phyloP scores from a whole-genome alignment of 2,797 vertebrate species.

The Xyrichtys novacula region DNA sequence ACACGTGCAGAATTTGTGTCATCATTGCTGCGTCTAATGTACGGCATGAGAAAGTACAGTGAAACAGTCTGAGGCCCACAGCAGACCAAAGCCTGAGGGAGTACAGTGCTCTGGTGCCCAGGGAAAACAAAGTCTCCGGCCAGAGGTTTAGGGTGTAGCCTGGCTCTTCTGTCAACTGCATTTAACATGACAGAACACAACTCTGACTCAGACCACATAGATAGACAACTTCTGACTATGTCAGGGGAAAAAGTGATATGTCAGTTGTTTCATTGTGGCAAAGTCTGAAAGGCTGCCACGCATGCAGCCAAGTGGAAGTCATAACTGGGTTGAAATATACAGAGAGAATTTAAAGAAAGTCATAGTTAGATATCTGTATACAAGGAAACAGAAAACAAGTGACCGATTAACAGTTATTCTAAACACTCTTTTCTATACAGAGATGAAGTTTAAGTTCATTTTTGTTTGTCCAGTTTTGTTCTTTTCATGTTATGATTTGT shows the following conservation, averaged over 20 bases:
- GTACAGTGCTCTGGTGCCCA: constrained; percentile 64
- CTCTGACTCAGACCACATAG: constrained; percentile 74
- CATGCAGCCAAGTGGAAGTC: constrained; percentile 54
- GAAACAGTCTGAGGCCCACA: constrained; percentile 47
- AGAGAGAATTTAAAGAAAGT: constrained; percentile 8
- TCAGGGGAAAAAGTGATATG: constrained; percentile 79
- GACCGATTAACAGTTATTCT: too few relatives aligned
- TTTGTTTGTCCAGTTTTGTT: not conserved
- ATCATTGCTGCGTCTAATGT: constrained; percentile 42
- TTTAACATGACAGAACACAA: constrained; percentile 85
- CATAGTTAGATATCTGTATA: not conserved
- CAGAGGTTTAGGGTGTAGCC: constrained; percentile 86
- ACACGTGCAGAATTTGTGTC: constrained; percentile 1
- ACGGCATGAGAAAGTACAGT: constrained; percentile 48
- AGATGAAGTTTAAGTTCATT: not conserved
- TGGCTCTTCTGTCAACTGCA: constrained; percentile 81
- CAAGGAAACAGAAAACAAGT: too few relatives aligned
- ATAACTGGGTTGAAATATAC: constrained; percentile 25
- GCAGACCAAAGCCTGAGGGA: constrained; percentile 62
- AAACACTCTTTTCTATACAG: too few relatives aligned
- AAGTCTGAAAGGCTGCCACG: constrained; percentile 61
- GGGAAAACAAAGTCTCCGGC: constrained; percentile 79
- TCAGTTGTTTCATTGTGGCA: constrained; percentile 72
- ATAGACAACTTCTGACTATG: constrained; percentile 77
- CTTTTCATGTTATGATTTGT: not conserved